Evolutionary conservation across 2,888 invertebrate species (phyloP), one percentile per base, ranked within the genome.

Genomic region (Heliconius charithonia): DNA sequence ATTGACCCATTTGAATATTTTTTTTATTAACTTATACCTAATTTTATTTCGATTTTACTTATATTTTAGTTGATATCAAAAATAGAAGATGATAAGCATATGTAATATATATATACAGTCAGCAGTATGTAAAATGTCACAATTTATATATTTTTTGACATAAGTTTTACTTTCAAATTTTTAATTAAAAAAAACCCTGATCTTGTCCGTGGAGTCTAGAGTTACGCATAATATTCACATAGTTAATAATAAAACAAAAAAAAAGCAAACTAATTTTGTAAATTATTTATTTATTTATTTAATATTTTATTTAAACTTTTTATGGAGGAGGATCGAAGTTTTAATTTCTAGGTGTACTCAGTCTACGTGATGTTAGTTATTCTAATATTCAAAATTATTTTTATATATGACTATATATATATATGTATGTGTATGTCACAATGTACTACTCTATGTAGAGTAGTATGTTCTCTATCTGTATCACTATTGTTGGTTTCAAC

Each of bases 401-500:
- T 71, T 51, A 13, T 56, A 56, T 29, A 51, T 29, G 12, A 29
- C 51, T 29, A n/a, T n/a, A n/a, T 29, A 29, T 29, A 29, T 29
- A 29, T 29, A 29, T 29, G 10, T 71, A 56, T 70, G 27, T 56
- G n/a, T 59, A 59, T 59, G 59, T 59, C n/a, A 65, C 65, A 65
- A 45, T 65, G 65, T 45, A n/a, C n/a, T n/a, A n/a, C n/a, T n/a
- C n/a, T 12, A 25, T 45, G 45, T 27, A 74, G 25, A 73, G 41
- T 74, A 63, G 62, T 67, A 51, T 73, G 41, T 73, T 72, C 32
- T 72, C 72, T 65, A 65, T 71, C 72, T 73, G 32, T n/a, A 74
- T 25, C 12, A 78, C 73, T 74, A 78, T 78, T 77, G 77, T 77
- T 74, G 37, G 79, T 37, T 41, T 9, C 59, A 59, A 72, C 59